Conservation (phyloP, 2,113 vertebrate genomes). For the Desmodus rotundus region DNA sequence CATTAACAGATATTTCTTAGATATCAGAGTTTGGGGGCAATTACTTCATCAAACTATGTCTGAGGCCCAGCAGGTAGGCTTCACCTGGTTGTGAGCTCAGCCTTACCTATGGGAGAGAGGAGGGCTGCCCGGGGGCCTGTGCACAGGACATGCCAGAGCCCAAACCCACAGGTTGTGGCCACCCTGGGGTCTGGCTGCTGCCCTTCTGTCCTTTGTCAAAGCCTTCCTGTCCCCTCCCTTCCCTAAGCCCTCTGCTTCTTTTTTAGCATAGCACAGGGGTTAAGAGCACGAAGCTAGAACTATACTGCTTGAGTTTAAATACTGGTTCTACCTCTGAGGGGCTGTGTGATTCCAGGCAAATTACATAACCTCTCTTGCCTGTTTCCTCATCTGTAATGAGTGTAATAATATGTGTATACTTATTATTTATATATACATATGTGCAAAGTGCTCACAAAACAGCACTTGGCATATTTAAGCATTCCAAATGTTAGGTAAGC, state of each 20-base stretch:
- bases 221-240: background rate
- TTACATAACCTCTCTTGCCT: background rate
- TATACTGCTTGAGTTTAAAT: background rate
- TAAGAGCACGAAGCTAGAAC: background rate
- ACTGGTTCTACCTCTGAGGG: background rate
- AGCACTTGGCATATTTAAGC: background rate
- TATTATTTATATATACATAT: background rate
- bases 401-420: background rate
- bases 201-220: background rate
- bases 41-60: background rate
- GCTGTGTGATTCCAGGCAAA: background rate
- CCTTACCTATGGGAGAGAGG: no score
- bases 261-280: background rate
- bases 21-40: no score
- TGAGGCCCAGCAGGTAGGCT: no score
- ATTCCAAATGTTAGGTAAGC: background rate
- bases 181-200: no score
- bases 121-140: background rate
- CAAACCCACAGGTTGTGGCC: background rate
- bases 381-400: background rate
- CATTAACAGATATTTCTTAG: background rate
- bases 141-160: background rate
- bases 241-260: background rate
- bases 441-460: background rate
- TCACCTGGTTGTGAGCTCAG: no score